Conservation (phyloP, 92 coral and sea anemone genomes). For the Umimayanthus chanpuru region DNA sequence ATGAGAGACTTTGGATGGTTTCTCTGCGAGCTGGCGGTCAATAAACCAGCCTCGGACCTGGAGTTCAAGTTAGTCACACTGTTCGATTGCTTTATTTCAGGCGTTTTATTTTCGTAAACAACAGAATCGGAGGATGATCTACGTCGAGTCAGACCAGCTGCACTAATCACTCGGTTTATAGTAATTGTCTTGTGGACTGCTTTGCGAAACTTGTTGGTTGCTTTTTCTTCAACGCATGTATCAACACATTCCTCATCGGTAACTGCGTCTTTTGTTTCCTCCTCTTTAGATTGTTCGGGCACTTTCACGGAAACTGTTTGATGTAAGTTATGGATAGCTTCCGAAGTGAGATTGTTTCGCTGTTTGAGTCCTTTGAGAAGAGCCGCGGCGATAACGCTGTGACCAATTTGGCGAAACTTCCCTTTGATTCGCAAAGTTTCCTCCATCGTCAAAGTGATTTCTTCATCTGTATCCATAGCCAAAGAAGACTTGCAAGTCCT, state of each 20-base stretch:
- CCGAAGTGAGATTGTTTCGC: slow-evolving; percentile 71
- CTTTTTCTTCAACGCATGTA: not conserved
- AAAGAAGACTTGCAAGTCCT: slow-evolving; percentile 18
- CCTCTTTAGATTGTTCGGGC: slow-evolving; percentile 7
- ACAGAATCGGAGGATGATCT: not conserved
- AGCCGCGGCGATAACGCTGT: slow-evolving; percentile 85
- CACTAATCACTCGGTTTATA: slow-evolving; percentile 53
- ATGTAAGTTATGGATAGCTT: slow-evolving; percentile 86
- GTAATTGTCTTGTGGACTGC: slow-evolving; percentile 66
- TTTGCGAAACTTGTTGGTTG: slow-evolving; percentile 48
- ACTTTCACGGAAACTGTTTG: slow-evolving; percentile 63
- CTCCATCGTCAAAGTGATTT: slow-evolving; percentile 74
- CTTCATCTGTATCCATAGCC: slow-evolving; percentile 30
- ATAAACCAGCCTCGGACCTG: not conserved
- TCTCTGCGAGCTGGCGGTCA: not conserved
- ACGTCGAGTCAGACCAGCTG: not conserved
- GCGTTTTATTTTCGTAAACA: not conserved
- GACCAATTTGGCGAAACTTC: slow-evolving; percentile 94
- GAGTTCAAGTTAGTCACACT: not conserved
- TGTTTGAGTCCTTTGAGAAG: slow-evolving; percentile 83
- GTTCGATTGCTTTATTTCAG: not conserved
- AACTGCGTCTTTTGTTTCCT: not conserved
- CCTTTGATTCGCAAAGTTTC: slow-evolving; percentile 90
- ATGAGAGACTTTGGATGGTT: slow-evolving; percentile 9
- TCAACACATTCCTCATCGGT: slow-evolving; percentile 11